A percentile compares a stretch with the other conserved stretches of the same genome.
Conservation (phyloP, 2,113 vertebrate species). For the Albula glossodonta region DNA sequence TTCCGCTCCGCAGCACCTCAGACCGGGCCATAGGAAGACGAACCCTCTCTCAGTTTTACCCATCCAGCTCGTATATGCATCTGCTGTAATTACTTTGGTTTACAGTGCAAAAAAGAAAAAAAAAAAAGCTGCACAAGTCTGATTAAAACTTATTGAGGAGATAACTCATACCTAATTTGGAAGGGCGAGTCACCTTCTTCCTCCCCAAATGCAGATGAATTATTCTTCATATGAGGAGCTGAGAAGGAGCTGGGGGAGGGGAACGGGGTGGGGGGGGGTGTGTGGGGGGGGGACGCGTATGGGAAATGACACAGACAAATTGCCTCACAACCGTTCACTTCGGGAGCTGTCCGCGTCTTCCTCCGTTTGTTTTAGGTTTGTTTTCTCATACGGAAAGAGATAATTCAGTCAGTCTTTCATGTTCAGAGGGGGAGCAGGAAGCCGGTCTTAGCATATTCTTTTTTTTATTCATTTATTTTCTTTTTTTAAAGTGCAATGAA, state of each 20-base stretch:
- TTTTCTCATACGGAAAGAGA: constrained; percentile 30
- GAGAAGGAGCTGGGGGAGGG: background rate
- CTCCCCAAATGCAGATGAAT: constrained; percentile 61
- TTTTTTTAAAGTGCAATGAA: background rate
- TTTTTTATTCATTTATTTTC: background rate
- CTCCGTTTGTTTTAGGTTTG: constrained; percentile 2
- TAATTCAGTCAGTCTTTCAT: constrained; percentile 31
- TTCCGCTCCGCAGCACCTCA: constrained; percentile 63
- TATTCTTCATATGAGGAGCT: constrained; percentile 50
- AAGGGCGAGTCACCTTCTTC: constrained; percentile 48
- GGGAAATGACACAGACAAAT: constrained; percentile 56
- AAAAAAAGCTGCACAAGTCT: constrained; percentile 64
- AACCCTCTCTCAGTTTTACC: constrained; percentile 61
- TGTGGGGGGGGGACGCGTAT: constrained; percentile 24
- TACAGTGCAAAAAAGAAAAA: constrained; percentile 67
- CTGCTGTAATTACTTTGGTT: constrained; percentile 75
- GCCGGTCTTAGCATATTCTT: constrained; percentile 7
- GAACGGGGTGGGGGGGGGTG: constrained; percentile 8
- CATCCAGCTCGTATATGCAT: constrained; percentile 48
- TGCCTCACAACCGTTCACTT: constrained; percentile 44
- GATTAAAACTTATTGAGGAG: constrained; percentile 70
- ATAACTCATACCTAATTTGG: constrained; percentile 68
- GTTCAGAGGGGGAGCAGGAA: constrained; percentile 38
- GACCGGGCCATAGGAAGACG: constrained; percentile 60
- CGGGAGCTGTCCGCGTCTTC: background rate